Conservation (phyloP, 1,140 invertebrate genomes). For the Drosophila nebulosa region DNA sequence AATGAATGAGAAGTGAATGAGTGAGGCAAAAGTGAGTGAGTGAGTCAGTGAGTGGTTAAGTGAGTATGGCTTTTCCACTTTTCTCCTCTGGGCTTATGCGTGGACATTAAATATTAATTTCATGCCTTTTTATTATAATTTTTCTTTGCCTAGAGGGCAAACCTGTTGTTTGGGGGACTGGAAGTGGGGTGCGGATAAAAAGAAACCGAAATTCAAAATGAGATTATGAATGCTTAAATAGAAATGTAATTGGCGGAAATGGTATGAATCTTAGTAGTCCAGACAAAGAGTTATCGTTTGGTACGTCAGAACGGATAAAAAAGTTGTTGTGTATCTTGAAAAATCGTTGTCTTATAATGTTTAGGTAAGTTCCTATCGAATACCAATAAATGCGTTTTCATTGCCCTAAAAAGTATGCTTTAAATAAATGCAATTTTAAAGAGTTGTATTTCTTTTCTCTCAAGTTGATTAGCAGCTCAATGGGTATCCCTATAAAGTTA, state of each 20-base stretch:
- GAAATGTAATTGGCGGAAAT: not conserved
- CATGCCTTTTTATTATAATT: not conserved
- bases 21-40: conserved; percentile 1
- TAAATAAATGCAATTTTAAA: not conserved
- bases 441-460: too few species aligned
- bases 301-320: too few species aligned
- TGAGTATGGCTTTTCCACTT: conserved; percentile 4
- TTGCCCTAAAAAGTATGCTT: not conserved
- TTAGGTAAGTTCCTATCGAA: too few species aligned
- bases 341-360: too few species aligned
- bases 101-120: conserved; percentile 59
- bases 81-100: not conserved
- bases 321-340: too few species aligned
- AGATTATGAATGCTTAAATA: not conserved
- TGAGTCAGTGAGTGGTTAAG: conserved; percentile 2
- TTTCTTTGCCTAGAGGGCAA: too few species aligned
- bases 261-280: not conserved
- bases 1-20: conserved; percentile 26
- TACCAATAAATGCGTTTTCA: too few species aligned
- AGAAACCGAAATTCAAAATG: not conserved
- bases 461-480: too few species aligned
- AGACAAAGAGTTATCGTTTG: too few species aligned
- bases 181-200: too few species aligned
- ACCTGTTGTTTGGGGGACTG: too few species aligned
- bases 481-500: too few species aligned